Percentiles rank a stretch among this genome's conserved stretches.
Evolutionary conservation across 2,113 vertebrate species (phyloP).

Genomic region (Calyptomena viridis): DNA sequence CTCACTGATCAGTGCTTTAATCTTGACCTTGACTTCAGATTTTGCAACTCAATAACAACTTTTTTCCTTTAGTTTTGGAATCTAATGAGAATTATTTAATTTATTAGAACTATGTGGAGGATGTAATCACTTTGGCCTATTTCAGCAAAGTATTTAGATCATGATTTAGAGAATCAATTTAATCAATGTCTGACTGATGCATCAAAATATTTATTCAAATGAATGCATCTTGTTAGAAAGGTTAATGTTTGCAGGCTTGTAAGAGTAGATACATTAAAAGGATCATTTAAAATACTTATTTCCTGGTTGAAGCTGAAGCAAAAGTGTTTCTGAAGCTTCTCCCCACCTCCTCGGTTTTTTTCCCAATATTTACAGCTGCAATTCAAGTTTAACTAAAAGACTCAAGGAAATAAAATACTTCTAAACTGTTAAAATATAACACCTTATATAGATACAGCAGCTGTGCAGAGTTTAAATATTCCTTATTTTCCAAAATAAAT

Average conservation of each 20-base stretch:
- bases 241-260: constrained; percentile 13
- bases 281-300: neutral
- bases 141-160: constrained; percentile 1
- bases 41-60: neutral
- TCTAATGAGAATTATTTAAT: constrained; percentile 29
- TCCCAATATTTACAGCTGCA: neutral
- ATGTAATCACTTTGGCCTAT: neutral
- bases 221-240: constrained; percentile 4
- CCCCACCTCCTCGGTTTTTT: neutral
- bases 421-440: neutral
- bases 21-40: constrained; percentile 34
- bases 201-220: constrained; percentile 34
- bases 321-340: constrained; percentile 19
- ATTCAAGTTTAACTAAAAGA: constrained; percentile 16
- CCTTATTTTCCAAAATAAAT: constrained; percentile 16
- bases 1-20: neutral
- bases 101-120: neutral
- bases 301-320: neutral
- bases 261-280: constrained; percentile 19
- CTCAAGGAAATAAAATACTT: neutral
- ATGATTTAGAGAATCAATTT: constrained; percentile 28
- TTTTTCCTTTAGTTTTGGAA: neutral
- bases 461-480: neutral
- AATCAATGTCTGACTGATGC: neutral
- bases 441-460: neutral